Evolutionary conservation across 2,888 invertebrate genomes (phyloP).

Genomic region (Brenthis hecate): DNA sequence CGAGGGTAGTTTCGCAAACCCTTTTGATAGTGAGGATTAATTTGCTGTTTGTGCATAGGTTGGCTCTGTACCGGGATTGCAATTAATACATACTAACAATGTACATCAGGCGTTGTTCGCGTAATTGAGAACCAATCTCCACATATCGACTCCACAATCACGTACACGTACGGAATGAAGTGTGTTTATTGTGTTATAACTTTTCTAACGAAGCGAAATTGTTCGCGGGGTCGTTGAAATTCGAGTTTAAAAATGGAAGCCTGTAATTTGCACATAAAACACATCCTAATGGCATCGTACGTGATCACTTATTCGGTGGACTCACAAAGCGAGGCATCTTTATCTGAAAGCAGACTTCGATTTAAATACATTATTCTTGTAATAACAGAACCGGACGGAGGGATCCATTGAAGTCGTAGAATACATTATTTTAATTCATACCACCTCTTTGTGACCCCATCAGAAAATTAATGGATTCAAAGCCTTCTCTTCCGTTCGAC

Average conservation of each 20-base stretch:
- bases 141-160: constrained; percentile 21
- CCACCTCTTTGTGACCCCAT: constrained; percentile 81
- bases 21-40: constrained; percentile 75
- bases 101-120: constrained; percentile 7
- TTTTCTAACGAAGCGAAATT: constrained; percentile 76
- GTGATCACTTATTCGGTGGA: constrained; percentile 78
- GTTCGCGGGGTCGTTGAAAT: constrained; percentile 60
- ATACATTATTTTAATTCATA: constrained; percentile 82
- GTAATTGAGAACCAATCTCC: neutral
- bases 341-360: constrained; percentile 79
- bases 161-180: constrained; percentile 29
- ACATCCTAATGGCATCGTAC: constrained; percentile 78
- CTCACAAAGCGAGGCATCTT: constrained; percentile 77
- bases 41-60: constrained; percentile 66
- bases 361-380: constrained; percentile 82
- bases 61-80: constrained; percentile 58
- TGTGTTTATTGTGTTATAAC: constrained; percentile 51
- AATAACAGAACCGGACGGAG: constrained; percentile 79
- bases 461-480: constrained; percentile 81
- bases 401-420: constrained; percentile 79
- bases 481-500: constrained; percentile 80
- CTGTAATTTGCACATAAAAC: constrained; percentile 82
- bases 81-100: constrained; percentile 58
- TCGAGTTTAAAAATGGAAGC: constrained; percentile 75
- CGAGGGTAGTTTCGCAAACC: constrained; percentile 72